Evolutionary conservation across 2,888 invertebrate species (phyloP).

Genomic region (Calameuta pallipes): DNA sequence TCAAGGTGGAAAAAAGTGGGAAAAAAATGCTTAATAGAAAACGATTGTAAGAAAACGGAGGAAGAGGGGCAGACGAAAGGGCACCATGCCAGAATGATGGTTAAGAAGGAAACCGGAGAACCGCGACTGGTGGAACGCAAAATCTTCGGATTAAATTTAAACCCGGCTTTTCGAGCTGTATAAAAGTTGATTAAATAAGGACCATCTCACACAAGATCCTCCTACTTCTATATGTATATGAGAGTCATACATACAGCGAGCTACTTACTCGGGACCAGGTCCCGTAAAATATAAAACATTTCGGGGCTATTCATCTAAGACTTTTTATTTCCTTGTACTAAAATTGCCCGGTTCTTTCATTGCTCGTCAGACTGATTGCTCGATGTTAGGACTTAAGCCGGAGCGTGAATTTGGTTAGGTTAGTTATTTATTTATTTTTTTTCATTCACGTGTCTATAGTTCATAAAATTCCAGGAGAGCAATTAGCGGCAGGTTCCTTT

Average conservation of each 20-base stretch:
- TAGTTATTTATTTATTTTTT: background rate
- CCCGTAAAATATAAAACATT: background rate
- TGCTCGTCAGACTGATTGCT: background rate
- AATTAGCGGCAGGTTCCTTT: background rate
- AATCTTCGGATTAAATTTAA: constrained; percentile 38
- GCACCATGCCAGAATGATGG: background rate
- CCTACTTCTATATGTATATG: constrained; percentile 29
- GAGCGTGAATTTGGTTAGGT: background rate
- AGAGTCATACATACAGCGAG: background rate
- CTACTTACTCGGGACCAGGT: background rate
- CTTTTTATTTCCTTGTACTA: background rate
- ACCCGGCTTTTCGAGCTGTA: constrained; percentile 32
- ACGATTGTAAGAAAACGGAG: too few species aligned
- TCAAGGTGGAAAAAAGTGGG: too few species aligned
- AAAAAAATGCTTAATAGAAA: too few species aligned
- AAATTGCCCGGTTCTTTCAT: background rate
- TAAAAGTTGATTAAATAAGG: constrained; percentile 41
- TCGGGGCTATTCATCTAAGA: background rate
- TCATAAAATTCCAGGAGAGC: background rate
- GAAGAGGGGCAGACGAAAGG: background rate
- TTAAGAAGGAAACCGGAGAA: background rate
- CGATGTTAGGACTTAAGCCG: background rate
- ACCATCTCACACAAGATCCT: constrained; percentile 30
- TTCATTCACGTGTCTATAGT: background rate
- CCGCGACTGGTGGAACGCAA: constrained; percentile 23